phyloP scores from a whole-genome alignment of 2,797 vertebrate genomes.

The Orestias chungarensis region DNA sequence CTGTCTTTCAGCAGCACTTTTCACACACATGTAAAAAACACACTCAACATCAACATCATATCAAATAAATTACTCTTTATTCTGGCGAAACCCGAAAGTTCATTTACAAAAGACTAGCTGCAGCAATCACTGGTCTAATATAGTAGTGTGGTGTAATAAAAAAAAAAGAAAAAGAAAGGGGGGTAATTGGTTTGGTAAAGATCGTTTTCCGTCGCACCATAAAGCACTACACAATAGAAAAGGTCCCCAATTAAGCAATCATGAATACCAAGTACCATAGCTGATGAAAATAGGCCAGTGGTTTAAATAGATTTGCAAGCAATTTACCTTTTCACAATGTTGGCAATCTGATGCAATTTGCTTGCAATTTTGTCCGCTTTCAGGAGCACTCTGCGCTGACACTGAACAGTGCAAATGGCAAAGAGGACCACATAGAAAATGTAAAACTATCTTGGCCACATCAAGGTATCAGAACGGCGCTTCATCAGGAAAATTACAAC shows the following conservation, averaged over 20 bases:
- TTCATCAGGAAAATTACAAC: slow-evolving; percentile 99
- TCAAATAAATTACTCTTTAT: slow-evolving; percentile 98
- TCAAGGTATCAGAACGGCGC: slow-evolving; percentile 99
- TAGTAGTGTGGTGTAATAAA: slow-evolving; percentile 91
- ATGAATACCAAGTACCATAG: slow-evolving; percentile 99
- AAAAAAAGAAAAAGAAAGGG: too few species aligned
- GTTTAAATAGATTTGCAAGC: slow-evolving; percentile 99
- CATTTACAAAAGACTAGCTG: slow-evolving; percentile 99
- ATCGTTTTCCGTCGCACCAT: slow-evolving; percentile 99
- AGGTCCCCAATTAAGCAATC: slow-evolving; percentile 99
- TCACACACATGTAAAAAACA: slow-evolving; percentile 60
- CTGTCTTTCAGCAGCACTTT: slow-evolving; percentile 89
- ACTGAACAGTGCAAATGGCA: slow-evolving; percentile 99
- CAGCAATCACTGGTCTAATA: slow-evolving; percentile 99
- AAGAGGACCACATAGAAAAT: slow-evolving; percentile 98
- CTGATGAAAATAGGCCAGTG: slow-evolving; percentile 99
- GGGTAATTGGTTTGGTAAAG: slow-evolving; percentile 99
- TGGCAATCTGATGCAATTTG: slow-evolving; percentile 99
- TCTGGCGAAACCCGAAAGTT: slow-evolving; percentile 99
- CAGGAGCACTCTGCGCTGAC: slow-evolving; percentile 99
- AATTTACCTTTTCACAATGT: slow-evolving; percentile 99
- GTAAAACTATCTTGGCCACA: slow-evolving; percentile 99
- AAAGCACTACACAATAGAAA: slow-evolving; percentile 99
- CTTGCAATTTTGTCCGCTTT: slow-evolving; percentile 99
- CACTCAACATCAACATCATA: slow-evolving; percentile 86